A percentile compares a stretch with the other conserved stretches of the same genome.
Conservation (phyloP, 1,140 invertebrate species). For the Lanistes nyassanus region DNA sequence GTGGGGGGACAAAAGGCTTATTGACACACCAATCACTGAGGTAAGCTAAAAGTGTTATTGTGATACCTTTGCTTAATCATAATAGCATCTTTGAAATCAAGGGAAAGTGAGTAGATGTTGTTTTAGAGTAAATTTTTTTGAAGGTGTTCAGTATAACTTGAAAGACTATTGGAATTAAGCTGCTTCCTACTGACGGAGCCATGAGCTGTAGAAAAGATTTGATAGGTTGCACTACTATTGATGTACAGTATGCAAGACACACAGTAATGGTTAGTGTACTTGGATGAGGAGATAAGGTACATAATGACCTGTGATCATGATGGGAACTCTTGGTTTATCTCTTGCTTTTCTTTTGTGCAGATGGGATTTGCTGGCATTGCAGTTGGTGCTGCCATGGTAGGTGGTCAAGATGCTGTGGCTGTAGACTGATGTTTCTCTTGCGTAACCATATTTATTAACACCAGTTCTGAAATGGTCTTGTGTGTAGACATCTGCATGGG, state of each 20-base stretch:
- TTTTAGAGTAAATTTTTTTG: background rate
- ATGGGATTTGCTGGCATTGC: constrained; percentile 97
- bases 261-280: too few species aligned
- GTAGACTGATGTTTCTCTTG: background rate
- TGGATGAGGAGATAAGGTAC: background rate
- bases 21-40: constrained; percentile 99
- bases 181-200: background rate
- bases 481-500: too few species aligned
- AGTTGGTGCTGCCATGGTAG: constrained; percentile 93
- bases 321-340: too few species aligned
- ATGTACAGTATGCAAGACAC: too few species aligned
- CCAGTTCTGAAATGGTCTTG: too few species aligned
- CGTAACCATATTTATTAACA: background rate
- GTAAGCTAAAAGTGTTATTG: constrained; percentile 46
- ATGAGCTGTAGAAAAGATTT: too few species aligned
- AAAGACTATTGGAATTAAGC: too few species aligned
- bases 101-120: background rate
- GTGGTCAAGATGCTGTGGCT: constrained; percentile 28
- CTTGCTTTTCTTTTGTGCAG: constrained; percentile 54
- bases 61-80: background rate
- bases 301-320: background rate
- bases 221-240: too few species aligned
- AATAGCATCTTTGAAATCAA: background rate
- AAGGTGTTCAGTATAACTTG: too few species aligned
- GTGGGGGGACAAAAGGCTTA: constrained; percentile 95